Base-by-base conservation (phyloP, 2,113 vertebrate species). In the Micromys minutus region DNA sequence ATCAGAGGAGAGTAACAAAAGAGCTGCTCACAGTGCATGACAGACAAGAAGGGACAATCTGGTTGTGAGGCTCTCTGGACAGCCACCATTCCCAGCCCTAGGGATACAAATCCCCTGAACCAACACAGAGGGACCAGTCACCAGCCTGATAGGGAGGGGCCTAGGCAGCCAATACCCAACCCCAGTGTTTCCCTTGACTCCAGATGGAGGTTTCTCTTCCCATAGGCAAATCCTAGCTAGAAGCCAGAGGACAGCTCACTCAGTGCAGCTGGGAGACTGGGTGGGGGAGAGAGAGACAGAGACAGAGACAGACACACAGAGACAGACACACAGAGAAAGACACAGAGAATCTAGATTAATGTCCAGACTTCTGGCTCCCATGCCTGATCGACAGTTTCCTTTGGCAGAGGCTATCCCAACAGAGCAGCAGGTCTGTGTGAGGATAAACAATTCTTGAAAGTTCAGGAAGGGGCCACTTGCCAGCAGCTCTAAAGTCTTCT, bases 171-270 rank as follows among this genome's bases (percentile, higher is more conserved):
- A 84, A 76, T 36, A 55, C 67, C 65, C 57, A 19, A 0, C 8
- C 61, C 47, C 39, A 15, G 47, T 52, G 65, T 45, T 11, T 88
- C 65, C 22, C 52, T n/a, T 39, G 29, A 8, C 36, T 50, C 74
- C 42, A 15, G 1, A 9, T 39, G 26, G 61, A 77, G 67, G 69
- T 22, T 3, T 65, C 42, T 3, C 36, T 81, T 76, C 36, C 42
- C 36, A 13, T 7, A 76, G 59, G 75, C 59, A 75, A 90, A 72
- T 89, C 61, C 45, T 81, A 87, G 6, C 52, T 50, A 76, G 59
- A 91, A 91, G 12, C 76, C 89, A 88, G 87, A 94, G 47, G 89
- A 22, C 72, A 80, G 57, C 59, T 83, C n/a, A 65, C 19, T 29
- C 24, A 34, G 16, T 39, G 16, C 39, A 85, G 42, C 16, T 47